phyloP scores from a whole-genome alignment of 92 coral and sea anemone genomes.

The Zoanthus sociatus region DNA sequence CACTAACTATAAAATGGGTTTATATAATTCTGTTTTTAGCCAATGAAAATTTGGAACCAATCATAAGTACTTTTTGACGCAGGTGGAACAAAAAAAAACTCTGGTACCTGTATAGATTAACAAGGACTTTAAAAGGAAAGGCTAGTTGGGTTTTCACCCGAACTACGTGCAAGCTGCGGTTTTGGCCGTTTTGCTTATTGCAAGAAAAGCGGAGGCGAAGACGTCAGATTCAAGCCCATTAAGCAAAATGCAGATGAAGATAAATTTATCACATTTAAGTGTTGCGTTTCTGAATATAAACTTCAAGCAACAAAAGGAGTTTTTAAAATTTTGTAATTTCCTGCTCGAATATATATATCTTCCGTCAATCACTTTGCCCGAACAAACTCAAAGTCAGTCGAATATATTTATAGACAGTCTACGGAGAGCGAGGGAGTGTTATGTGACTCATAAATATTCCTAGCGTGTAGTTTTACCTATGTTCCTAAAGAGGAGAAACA shows the following conservation, averaged over 20 bases:
- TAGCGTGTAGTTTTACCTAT: slow-evolving; percentile 22
- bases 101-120: not conserved
- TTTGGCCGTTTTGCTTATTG: not conserved
- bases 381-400: slow-evolving; percentile 5
- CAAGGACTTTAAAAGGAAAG: not conserved
- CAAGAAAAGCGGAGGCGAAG: too few relatives aligned
- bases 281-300: not conserved
- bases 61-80: not conserved
- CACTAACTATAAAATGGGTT: not conserved
- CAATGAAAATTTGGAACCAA: not conserved
- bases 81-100: slow-evolving; percentile 3
- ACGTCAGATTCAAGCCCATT: not conserved
- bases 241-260: not conserved
- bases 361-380: not conserved
- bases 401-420: not conserved
- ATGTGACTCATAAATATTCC: not conserved
- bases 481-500: not conserved
- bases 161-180: not conserved
- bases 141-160: not conserved
- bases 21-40: not conserved
- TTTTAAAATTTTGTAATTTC: not conserved
- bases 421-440: too few relatives aligned
- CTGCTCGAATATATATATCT: not conserved
- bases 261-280: slow-evolving; percentile 5
- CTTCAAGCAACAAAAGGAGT: slow-evolving; percentile 8